A percentile compares a stretch with the other conserved stretches of the same genome.
phyloP scores from a whole-genome alignment of 2,888 invertebrate species.

The Tetanocera ferruginea region DNA sequence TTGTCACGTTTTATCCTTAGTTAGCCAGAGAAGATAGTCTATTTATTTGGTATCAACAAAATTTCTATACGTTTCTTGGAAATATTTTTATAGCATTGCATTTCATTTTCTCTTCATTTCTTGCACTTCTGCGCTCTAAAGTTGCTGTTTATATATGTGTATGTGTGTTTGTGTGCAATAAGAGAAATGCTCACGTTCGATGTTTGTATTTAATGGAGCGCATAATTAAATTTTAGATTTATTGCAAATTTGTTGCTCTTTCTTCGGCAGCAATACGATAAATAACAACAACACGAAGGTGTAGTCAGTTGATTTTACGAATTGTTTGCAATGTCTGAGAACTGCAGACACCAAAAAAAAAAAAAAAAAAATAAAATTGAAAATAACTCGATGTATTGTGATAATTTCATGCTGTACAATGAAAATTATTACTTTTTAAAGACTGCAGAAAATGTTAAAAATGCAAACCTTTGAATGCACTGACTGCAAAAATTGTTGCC shows the following conservation, averaged over 20 bases:
- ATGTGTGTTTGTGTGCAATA: too few relatives aligned
- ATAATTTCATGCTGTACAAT: not conserved
- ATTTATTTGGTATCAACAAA: too few relatives aligned
- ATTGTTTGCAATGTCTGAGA: not conserved
- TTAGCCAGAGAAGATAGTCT: too few relatives aligned
- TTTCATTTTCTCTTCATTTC: too few relatives aligned
- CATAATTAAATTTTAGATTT: constrained; percentile 16
- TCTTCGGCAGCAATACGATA: not conserved
- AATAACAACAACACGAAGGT: not conserved
- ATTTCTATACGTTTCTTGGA: too few relatives aligned
- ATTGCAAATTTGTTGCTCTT: constrained; percentile 15
- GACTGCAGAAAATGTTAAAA: not conserved
- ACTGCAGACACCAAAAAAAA: not conserved
- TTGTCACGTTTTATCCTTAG: too few relatives aligned
- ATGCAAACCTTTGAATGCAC: too few relatives aligned
- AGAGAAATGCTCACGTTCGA: constrained; percentile 8
- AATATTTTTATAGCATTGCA: too few relatives aligned
- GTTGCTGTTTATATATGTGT: too few relatives aligned
- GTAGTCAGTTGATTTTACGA: not conserved
- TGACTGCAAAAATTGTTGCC: too few relatives aligned
- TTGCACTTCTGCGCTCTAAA: too few relatives aligned
- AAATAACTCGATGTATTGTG: not conserved
- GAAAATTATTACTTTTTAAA: not conserved
- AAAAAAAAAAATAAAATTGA: not conserved
- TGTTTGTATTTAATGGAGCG: constrained; percentile 15